These are phyloP conservation scores for Menura novaehollandiae DNA, from an alignment of 2,113 vertebrate genomes.

Conservation along the genomic window DNA sequence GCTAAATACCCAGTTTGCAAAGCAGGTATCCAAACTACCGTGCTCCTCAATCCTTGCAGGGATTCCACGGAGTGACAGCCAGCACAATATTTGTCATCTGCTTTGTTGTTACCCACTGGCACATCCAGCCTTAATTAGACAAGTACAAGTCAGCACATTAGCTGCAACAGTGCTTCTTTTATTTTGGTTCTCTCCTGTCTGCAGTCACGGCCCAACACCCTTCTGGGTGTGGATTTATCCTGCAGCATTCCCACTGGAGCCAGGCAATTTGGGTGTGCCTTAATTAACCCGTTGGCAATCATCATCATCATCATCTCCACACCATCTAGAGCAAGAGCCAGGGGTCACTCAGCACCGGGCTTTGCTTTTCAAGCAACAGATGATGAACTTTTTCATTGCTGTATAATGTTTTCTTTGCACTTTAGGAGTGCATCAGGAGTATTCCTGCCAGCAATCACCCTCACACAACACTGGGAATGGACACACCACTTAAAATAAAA, in stretches of 20 bases:
- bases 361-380: neutral
- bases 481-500: neutral
- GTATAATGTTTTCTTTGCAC: neutral
- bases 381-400: neutral
- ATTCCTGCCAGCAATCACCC: neutral
- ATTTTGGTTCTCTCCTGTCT: neutral
- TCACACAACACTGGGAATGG: neutral
- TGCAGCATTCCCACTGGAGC: neutral
- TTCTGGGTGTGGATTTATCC: neutral
- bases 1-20: neutral
- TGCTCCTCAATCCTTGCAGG: neutral
- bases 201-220: neutral
- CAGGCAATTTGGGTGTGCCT: neutral
- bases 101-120: slow-evolving; percentile 24
- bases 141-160: slow-evolving; percentile 42
- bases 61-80: neutral
- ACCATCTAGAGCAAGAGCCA: neutral
- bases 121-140: slow-evolving; percentile 44
- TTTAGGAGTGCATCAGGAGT: neutral
- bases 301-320: neutral
- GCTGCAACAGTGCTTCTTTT: slow-evolving; percentile 26
- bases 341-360: neutral
- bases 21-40: neutral
- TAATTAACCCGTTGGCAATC: neutral
- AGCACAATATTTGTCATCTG: neutral